Conservation (phyloP, 2,797 vertebrate species). For the Hypotaenidia okinawae region DNA sequence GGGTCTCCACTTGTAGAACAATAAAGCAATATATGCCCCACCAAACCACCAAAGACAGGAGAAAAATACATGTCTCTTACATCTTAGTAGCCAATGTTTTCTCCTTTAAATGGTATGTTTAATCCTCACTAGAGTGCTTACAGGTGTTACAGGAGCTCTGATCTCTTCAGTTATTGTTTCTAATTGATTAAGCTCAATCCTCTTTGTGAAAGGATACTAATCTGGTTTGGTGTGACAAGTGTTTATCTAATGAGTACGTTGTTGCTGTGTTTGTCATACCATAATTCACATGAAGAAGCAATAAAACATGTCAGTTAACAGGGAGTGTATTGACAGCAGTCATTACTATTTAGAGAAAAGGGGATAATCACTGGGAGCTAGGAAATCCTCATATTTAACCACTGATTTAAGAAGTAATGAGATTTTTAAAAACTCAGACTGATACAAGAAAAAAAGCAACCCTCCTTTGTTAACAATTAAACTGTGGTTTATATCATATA, state of each 20-base stretch:
- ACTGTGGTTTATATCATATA: neutral
- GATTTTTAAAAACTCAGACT: neutral
- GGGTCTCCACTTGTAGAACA: neutral
- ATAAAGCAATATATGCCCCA: neutral
- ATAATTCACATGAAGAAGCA: neutral
- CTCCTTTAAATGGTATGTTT: neutral
- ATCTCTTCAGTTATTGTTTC: slow-evolving; percentile 4
- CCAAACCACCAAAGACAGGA: neutral
- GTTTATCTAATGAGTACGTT: neutral
- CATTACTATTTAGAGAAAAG: neutral
- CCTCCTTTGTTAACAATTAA: neutral
- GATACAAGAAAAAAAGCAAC: fast-evolving
- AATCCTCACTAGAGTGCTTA: neutral
- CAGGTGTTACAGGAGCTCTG: neutral
- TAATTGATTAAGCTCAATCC: neutral
- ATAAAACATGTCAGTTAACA: neutral
- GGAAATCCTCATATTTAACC: neutral
- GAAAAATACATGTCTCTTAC: neutral
- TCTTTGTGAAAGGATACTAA: neutral
- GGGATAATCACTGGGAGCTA: neutral
- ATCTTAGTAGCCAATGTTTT: neutral
- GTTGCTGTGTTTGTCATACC: neutral
- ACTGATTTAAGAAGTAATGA: neutral
- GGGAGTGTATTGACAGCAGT: neutral
- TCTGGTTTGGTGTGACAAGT: neutral